Percentiles rank a stretch among this genome's conserved stretches.
These are phyloP conservation scores for Typhlichthys eigenmanni DNA, from an alignment of 2,797 vertebrate species.

Conservation along the genomic window DNA sequence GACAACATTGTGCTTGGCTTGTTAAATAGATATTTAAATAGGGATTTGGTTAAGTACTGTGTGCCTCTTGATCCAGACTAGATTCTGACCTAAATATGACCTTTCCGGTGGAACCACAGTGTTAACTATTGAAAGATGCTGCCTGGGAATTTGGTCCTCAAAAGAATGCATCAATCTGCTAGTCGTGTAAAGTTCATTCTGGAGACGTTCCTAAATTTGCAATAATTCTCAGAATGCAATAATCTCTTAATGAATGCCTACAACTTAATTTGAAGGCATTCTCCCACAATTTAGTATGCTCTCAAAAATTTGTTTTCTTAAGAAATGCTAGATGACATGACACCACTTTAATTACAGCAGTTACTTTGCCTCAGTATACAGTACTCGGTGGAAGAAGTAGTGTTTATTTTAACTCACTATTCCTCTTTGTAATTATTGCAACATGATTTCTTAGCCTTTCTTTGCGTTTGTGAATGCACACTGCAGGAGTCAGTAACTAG, in stretches of 20 bases:
- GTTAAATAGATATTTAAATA: too few species aligned
- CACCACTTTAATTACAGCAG: constrained; percentile 78
- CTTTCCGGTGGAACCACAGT: constrained; percentile 55
- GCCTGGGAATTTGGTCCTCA: constrained; percentile 67
- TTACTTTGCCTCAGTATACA: constrained; percentile 74
- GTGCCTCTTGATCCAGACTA: constrained; percentile 48
- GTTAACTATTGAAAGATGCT: constrained; percentile 68
- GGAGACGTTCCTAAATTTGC: constrained; percentile 48
- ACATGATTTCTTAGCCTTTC: constrained; percentile 77
- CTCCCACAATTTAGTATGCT: constrained; percentile 75
- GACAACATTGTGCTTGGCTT: not conserved
- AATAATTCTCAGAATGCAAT: constrained; percentile 72
- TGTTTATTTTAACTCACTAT: constrained; percentile 65
- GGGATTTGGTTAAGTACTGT: constrained; percentile 23
- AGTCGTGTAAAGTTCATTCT: constrained; percentile 67
- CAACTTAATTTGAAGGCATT: constrained; percentile 69
- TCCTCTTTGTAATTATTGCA: constrained; percentile 80
- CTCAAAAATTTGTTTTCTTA: constrained; percentile 77
- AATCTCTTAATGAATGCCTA: constrained; percentile 72
- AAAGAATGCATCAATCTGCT: constrained; percentile 49
- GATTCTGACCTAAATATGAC: constrained; percentile 66
- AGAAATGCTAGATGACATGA: constrained; percentile 79
- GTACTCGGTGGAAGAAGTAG: constrained; percentile 68
- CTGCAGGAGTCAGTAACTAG: constrained; percentile 72
- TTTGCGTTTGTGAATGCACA: constrained; percentile 78